These are phyloP conservation scores for Agonum fuliginosum DNA, from an alignment of 2,888 invertebrate species.

Conservation along the genomic window DNA sequence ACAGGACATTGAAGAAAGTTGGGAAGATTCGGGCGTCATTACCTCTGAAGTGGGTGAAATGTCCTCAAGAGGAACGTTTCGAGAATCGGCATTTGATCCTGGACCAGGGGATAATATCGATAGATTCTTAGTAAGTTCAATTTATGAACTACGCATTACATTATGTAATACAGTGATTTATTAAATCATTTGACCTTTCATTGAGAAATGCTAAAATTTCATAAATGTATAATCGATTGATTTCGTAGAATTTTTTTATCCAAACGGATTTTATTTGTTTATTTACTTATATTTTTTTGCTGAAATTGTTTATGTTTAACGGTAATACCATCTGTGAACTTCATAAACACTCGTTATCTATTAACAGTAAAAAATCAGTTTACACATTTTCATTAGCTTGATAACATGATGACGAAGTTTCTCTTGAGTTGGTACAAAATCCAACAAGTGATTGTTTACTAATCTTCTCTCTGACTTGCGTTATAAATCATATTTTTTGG, in stretches of 20 bases:
- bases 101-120: conserved; percentile 35
- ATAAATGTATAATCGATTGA: neutral
- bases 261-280: conserved; percentile 12
- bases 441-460: conserved; percentile 64
- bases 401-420: conserved; percentile 62
- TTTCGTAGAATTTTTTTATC: neutral
- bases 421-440: conserved; percentile 64
- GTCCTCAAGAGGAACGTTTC: conserved; percentile 39
- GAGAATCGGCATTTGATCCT: conserved; percentile 35
- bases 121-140: conserved; percentile 43
- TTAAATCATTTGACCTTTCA: neutral
- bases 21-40: conserved; percentile 31
- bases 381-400: conserved; percentile 36
- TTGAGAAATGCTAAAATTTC: neutral
- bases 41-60: conserved; percentile 20
- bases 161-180: neutral
- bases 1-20: conserved; percentile 49
- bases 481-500: conserved; percentile 36
- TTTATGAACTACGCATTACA: neutral
- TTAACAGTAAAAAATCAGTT: conserved; percentile 9
- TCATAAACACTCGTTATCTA: conserved; percentile 45
- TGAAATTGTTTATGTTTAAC: conserved; percentile 28
- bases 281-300: conserved; percentile 32
- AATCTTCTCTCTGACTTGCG: conserved; percentile 72
- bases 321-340: conserved; percentile 37